A percentile compares a stretch with the other conserved stretches of the same genome.
Evolutionary conservation across 2,797 vertebrate genomes (phyloP).

Genomic region (Clarias platycephalus): DNA sequence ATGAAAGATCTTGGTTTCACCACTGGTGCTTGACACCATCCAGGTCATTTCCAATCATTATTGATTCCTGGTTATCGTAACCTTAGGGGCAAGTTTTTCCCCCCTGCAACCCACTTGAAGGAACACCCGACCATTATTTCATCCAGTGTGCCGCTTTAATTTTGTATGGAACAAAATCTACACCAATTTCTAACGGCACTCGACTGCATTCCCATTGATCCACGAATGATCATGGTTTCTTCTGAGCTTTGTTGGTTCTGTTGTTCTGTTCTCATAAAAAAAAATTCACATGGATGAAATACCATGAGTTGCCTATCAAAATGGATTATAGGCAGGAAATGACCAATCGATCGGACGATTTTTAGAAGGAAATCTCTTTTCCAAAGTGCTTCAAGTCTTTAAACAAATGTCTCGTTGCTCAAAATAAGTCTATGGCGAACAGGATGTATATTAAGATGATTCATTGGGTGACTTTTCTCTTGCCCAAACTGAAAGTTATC

Average conservation of each 20-base stretch:
- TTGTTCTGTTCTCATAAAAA: background rate
- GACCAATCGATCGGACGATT: background rate
- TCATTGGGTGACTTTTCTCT: background rate
- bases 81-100: background rate
- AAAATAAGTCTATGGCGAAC: background rate
- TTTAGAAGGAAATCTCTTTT: background rate
- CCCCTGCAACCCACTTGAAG: background rate
- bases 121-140: background rate
- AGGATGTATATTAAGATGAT: background rate
- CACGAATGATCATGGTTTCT: background rate
- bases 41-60: background rate
- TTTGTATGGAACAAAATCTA: background rate
- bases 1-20: background rate
- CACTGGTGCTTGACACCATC: background rate
- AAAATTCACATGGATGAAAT: background rate
- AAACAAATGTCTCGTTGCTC: constrained; percentile 2
- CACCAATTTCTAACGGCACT: background rate
- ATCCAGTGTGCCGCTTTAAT: background rate
- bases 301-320: constrained; percentile 11
- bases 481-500: background rate
- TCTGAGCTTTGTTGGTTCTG: background rate
- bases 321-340: background rate
- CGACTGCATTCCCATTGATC: background rate
- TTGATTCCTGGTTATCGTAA: background rate
- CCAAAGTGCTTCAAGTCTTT: background rate